Base-by-base conservation (phyloP, 2,113 vertebrate species). In the Gracilinanus agilis region DNA sequence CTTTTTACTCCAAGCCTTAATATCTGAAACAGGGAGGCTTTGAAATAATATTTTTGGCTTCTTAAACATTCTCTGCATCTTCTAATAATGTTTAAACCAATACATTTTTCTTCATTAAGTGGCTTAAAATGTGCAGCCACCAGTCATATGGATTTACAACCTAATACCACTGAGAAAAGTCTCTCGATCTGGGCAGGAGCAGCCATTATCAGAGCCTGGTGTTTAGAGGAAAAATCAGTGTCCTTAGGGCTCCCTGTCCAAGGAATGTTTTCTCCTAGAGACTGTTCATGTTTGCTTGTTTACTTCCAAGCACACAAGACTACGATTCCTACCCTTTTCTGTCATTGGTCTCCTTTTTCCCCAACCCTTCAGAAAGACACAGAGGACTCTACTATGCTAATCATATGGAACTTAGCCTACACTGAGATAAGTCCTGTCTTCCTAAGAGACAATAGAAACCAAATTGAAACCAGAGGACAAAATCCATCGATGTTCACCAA, bases 11-110 rank as follows among this genome's bases (percentile, higher is more conserved):
- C 95, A 90, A 89, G 91, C 61, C 55, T 54, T 92, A 93, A 94
- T 92, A 53, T 95, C 91, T 93, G 92, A 95, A 91, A 96, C 94
- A 96, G 95, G 90, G 91, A 11, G 54, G 94, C 95, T 97, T 97
- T 97, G 97, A 97, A 96, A 97, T 96, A 91, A 97, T 93, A 92
- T 95, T 96, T 94, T 95, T 97, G 96, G 96, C 90, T 94, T 93
- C 91, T 97, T 96, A 97, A 94, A 94, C 96, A 96, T 56, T 75
- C 96, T 83, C 89, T 94, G 89, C 95, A 94, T 96, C 91, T 95
- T 96, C 96, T 89, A 97, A 96, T 94, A 93, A 92, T 94, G 88
- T 96, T 97, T 97, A 96, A 97, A 96, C 90, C 94, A 93, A 61
- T 92, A 91, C 92, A 95, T 97, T 92, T 94, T 67, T 67, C 67